phyloP scores from a whole-genome alignment of 2,113 vertebrate species.

The Strix uralensis region DNA sequence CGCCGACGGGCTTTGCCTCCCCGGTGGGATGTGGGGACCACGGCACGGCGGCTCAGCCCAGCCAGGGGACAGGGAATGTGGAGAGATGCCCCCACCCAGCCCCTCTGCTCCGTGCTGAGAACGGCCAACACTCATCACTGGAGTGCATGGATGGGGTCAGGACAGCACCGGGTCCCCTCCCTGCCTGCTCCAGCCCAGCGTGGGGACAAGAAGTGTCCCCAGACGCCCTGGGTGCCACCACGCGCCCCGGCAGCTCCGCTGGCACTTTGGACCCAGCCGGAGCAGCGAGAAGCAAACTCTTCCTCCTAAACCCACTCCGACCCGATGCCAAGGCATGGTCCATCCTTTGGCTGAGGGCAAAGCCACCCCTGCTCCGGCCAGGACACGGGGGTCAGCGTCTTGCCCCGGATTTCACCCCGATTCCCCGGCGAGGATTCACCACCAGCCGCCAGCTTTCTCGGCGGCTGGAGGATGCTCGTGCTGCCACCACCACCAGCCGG shows the following conservation, averaged over 20 bases:
- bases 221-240: background rate
- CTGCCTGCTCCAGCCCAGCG: background rate
- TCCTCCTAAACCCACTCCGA: background rate
- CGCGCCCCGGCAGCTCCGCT: background rate
- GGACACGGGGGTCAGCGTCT: rapidly evolving
- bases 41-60: background rate
- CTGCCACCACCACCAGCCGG: rapidly evolving
- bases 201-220: background rate
- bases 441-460: rapidly evolving
- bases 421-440: rapidly evolving
- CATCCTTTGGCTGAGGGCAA: background rate
- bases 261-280: background rate
- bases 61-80: background rate
- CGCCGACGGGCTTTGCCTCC: background rate
- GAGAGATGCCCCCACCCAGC: background rate
- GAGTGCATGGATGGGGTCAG: rapidly evolving
- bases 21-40: rapidly evolving
- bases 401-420: background rate
- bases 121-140: background rate
- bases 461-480: background rate
- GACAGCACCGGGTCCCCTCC: rapidly evolving
- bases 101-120: background rate
- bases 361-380: background rate
- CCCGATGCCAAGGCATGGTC: background rate
- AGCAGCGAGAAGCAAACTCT: background rate